Base-by-base conservation (phyloP, 2,797 vertebrate genomes). In the Platalea minor region DNA sequence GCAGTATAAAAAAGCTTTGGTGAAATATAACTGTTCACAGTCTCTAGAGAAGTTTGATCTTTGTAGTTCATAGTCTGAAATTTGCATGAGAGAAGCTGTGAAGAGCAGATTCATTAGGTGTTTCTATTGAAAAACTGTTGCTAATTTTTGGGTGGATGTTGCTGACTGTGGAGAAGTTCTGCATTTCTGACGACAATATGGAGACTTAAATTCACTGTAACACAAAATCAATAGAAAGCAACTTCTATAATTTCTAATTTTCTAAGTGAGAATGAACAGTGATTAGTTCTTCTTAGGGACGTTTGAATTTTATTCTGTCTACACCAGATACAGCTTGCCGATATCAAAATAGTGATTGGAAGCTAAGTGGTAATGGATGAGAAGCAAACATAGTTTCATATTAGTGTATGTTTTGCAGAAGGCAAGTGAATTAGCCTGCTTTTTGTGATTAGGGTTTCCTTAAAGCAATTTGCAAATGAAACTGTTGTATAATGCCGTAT, bases 271-370 rank as follows among this genome's bases (percentile, higher is more conserved):
- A 77, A 73, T 13, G 11, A 93, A 53, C 11, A 12, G 43, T 72
- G 77, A 80, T 78, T 94, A 86, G 65, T 87, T 53, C 23, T 87
- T 63, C 31, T 85, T 79, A 78, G 68, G 35, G 48, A 50, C 86
- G 57, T 95, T 95, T 84, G 82, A 17, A 79, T 93, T 93, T 96
- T 82, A 59, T 95, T 80, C 60, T 96, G 57, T 95, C 24, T 86
- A 83, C 76, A 48, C 33, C 14, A 93, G 69, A 72, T 56, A 31
- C 5, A 92, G 24, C 17, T 92, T 96, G 76, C n/a, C 45, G 56
- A 31, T 96, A 68, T n/a, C 26, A 95, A 90, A 95, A 60, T 48
- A 73, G 48, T 51, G 76, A 69, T 63, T 72, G 56, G 69, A 88
- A 95, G 72, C 39, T 69, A 72, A 93, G 51, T 75, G 56, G 51